Conservation (phyloP, 92 coral and sea anemone genomes). For the Muricea muricata region DNA sequence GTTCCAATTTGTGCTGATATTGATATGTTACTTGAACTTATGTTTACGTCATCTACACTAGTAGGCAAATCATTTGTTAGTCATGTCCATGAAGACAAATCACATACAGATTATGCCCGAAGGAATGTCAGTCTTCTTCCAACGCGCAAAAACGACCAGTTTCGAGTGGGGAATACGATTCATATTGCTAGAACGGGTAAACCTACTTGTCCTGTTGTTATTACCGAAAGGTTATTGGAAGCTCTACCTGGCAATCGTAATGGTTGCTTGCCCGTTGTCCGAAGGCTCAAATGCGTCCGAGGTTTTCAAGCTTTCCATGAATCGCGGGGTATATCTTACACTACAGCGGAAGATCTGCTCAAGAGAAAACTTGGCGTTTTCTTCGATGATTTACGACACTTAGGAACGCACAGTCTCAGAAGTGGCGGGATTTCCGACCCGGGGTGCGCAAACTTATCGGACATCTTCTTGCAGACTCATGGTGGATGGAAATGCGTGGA, state of each 20-base stretch:
- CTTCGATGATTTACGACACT: background rate
- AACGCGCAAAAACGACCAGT: constrained; percentile 49
- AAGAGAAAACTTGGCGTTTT: background rate
- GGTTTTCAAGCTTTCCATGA: background rate
- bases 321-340: constrained; percentile 27
- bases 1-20: too few species aligned
- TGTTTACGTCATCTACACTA: too few species aligned
- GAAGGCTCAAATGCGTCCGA: background rate
- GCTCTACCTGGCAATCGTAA: background rate
- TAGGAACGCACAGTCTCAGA: background rate
- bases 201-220: constrained; percentile 37
- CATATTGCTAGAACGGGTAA: constrained; percentile 38
- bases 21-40: too few species aligned
- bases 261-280: background rate
- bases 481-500: constrained; percentile 30
- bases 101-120: constrained; percentile 8
- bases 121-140: constrained; percentile 50
- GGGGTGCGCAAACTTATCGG: background rate
- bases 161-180: constrained; percentile 32
- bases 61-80: too few species aligned
- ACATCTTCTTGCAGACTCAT: background rate
- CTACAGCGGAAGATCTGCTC: constrained; percentile 40
- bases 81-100: too few species aligned
- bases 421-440: background rate
- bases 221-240: constrained; percentile 8